These are phyloP conservation scores for Platalea minor DNA, from an alignment of 2,797 vertebrate genomes.

Conservation along the genomic window DNA sequence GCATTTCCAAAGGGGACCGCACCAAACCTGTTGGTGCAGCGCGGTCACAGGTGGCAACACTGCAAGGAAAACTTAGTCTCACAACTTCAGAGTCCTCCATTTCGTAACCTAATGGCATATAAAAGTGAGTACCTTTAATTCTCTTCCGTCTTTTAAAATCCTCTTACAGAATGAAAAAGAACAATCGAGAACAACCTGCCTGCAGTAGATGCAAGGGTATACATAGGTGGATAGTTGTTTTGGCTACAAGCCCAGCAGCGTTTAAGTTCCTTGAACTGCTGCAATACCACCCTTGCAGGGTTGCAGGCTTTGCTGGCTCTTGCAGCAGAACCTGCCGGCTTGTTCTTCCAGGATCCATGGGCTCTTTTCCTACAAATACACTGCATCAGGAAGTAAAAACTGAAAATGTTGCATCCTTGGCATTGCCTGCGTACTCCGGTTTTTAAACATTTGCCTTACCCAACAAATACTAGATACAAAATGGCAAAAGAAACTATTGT, in stretches of 20 bases:
- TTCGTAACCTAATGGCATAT: fast-evolving
- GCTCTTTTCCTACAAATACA: background rate
- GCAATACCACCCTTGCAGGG: background rate
- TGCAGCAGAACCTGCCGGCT: background rate
- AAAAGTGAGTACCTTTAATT: background rate
- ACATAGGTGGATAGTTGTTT: background rate
- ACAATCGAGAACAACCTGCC: fast-evolving
- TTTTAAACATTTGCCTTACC: background rate
- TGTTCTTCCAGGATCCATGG: background rate
- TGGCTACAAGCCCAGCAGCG: background rate
- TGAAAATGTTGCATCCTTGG: background rate
- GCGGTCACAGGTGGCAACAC: fast-evolving
- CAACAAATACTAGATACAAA: background rate
- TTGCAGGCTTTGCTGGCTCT: background rate
- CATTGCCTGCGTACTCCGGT: background rate
- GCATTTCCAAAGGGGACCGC: background rate
- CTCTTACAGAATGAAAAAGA: background rate
- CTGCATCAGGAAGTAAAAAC: background rate
- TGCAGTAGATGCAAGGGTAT: background rate
- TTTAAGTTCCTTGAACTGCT: background rate
- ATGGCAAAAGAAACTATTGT: background rate
- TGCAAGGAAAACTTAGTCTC: background rate
- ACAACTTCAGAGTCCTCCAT: background rate
- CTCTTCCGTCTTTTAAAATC: background rate
- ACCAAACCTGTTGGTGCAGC: background rate